Evolutionary conservation across 2,888 invertebrate species (phyloP).

Genomic region (Coelopa pilipes): DNA sequence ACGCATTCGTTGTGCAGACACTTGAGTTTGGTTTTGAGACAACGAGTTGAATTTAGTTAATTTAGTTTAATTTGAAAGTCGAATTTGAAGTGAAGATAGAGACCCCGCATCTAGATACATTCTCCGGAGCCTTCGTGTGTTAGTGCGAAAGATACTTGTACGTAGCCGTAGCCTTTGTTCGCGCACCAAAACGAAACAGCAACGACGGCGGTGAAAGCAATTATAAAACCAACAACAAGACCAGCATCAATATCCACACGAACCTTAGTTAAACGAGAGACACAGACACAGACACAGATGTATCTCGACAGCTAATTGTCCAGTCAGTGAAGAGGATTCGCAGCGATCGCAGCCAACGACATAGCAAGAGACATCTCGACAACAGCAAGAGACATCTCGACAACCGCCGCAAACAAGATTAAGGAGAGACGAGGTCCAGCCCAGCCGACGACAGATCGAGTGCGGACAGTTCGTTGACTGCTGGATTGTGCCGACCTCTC

Average conservation of each 20-base stretch:
- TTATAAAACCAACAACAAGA: no score
- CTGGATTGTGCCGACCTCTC: no score
- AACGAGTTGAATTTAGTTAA: constrained; percentile 14
- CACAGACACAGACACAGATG: background rate
- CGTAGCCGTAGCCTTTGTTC: background rate
- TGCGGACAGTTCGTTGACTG: no score
- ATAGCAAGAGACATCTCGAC: no score
- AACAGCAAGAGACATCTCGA: no score
- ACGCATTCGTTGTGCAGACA: constrained; percentile 30
- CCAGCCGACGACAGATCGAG: no score
- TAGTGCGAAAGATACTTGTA: background rate
- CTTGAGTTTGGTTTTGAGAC: constrained; percentile 28
- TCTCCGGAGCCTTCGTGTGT: background rate
- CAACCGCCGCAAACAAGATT: no score
- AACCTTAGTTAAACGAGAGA: no score
- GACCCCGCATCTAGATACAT: background rate
- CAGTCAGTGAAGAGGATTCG: background rate
- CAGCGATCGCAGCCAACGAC: background rate
- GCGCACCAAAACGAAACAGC: constrained; percentile 23
- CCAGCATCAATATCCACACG: no score
- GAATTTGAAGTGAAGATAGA: background rate
- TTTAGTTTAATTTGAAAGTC: background rate
- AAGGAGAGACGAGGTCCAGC: no score
- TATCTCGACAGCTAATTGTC: background rate
- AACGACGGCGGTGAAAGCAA: background rate